These are phyloP conservation scores for Vireo altiloquus DNA, from an alignment of 2,113 vertebrate species.

Conservation along the genomic window DNA sequence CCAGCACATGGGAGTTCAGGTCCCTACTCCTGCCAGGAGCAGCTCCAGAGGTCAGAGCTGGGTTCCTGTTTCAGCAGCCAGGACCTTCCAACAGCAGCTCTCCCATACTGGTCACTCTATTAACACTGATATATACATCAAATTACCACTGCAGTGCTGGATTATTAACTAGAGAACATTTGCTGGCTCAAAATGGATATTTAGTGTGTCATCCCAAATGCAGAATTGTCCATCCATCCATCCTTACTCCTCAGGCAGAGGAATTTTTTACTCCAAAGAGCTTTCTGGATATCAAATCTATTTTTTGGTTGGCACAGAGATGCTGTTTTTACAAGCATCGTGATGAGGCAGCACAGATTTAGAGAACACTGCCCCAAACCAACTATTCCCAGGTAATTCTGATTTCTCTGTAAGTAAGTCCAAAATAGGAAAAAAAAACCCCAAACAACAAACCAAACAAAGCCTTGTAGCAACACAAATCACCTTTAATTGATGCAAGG, in stretches of 20 bases:
- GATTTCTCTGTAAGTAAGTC: not conserved
- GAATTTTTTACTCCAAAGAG: not conserved
- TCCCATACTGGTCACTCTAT: not conserved
- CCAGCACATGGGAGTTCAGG: not conserved
- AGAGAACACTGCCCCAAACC: not conserved
- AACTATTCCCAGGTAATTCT: not conserved
- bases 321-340: accelerated
- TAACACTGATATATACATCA: not conserved
- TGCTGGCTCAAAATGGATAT: not conserved
- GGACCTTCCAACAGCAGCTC: not conserved
- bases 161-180: not conserved
- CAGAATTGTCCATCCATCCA: not conserved
- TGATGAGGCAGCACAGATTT: not conserved
- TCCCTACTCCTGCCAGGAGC: not conserved
- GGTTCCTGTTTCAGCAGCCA: not conserved
- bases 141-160: not conserved
- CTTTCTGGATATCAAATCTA: not conserved
- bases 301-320: not conserved
- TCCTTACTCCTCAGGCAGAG: not conserved
- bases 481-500: not conserved
- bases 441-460: not conserved
- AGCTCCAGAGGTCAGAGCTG: not conserved
- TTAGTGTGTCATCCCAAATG: not conserved
- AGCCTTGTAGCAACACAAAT: not conserved
- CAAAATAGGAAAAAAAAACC: not conserved